Conservation (phyloP, 2,888 invertebrate species). For the Elmis aenea region DNA sequence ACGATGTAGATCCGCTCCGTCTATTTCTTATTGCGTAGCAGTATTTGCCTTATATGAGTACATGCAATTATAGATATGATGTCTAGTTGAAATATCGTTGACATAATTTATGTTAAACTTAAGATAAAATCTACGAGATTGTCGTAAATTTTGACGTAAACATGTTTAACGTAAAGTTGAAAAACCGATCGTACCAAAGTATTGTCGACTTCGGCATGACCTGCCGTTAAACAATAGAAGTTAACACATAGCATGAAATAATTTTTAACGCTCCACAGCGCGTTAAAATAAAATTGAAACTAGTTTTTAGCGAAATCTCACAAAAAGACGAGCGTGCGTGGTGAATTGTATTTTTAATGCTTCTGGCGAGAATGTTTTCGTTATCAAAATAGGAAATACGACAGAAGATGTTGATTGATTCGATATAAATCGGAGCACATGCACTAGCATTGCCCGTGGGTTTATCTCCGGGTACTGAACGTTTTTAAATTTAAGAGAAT, state of each 20-base stretch:
- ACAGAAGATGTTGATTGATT: constrained; percentile 11
- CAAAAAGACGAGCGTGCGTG: constrained; percentile 12
- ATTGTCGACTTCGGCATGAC: too few species aligned
- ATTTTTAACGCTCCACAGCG: too few species aligned
- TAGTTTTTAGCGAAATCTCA: too few species aligned
- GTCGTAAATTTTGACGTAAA: constrained; percentile 29
- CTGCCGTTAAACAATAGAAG: too few species aligned
- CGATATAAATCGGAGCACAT: too few species aligned
- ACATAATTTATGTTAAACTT: constrained; percentile 26
- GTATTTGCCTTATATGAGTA: constrained; percentile 36
- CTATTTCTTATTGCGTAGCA: constrained; percentile 25
- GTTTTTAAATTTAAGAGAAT: too few species aligned
- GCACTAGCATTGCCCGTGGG: too few species aligned
- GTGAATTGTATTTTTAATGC: constrained; percentile 13
- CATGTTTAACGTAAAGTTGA: constrained; percentile 18
- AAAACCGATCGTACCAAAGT: too few species aligned
- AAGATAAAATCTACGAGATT: constrained; percentile 30
- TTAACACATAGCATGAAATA: too few species aligned
- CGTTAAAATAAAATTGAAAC: too few species aligned
- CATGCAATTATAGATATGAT: constrained; percentile 37
- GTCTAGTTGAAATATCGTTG: constrained; percentile 28
- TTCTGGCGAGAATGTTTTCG: constrained; percentile 11
- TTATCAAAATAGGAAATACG: constrained; percentile 15
- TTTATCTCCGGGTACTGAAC: too few species aligned
- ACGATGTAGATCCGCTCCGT: too few species aligned